A percentile compares a stretch with the other conserved stretches of the same genome.
Evolutionary conservation across 2,888 invertebrate genomes (phyloP).

Genomic region (Macrophya alboannulata): DNA sequence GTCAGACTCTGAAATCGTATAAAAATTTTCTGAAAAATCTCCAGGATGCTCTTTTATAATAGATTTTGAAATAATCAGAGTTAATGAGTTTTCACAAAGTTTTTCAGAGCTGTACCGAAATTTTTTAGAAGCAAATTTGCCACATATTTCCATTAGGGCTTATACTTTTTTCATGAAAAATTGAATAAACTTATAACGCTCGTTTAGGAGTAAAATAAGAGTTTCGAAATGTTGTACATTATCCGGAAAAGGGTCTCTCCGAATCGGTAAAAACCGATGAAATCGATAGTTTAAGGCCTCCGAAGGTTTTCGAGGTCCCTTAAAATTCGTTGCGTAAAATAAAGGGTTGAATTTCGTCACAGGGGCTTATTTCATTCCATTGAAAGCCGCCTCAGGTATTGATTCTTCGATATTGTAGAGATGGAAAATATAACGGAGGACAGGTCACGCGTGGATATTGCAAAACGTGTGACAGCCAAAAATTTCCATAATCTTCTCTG

Average conservation of each 20-base stretch:
- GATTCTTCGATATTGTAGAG: conserved; percentile 29
- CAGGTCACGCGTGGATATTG: conserved; percentile 11
- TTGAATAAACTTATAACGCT: background rate
- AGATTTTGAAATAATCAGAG: no score
- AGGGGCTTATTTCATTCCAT: background rate
- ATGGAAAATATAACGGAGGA: background rate
- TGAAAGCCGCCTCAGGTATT: conserved; percentile 13
- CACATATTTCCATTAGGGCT: no score
- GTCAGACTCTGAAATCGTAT: background rate
- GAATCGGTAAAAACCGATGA: background rate
- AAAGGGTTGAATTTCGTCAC: conserved; percentile 7
- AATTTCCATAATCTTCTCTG: conserved; percentile 27
- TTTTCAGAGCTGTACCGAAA: no score
- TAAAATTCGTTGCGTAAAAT: background rate
- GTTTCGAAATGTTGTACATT: background rate
- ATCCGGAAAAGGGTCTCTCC: background rate
- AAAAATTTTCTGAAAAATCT: background rate
- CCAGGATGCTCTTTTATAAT: no score
- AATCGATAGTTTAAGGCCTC: background rate
- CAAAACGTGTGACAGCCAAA: conserved; percentile 25
- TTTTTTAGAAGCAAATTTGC: no score
- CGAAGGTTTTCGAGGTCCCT: background rate
- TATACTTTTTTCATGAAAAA: background rate
- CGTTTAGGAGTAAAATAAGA: background rate
- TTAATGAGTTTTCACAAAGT: no score